phyloP scores from a whole-genome alignment of 2,113 vertebrate species.

The Sphyrna mokarran region DNA sequence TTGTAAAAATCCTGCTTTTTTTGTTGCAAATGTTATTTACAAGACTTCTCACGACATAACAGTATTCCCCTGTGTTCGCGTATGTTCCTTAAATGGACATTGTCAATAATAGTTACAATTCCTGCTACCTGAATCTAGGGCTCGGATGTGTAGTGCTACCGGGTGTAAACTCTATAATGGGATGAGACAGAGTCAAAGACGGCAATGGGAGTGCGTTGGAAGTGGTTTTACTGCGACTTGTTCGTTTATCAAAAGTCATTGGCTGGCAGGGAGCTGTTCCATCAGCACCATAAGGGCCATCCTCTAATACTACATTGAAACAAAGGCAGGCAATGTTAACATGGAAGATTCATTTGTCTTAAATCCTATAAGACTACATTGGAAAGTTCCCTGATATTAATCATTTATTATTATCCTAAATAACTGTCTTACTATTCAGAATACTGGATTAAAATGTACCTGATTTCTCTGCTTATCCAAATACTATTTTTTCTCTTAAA shows the following conservation, averaged over 20 bases:
- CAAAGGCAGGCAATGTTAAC: conserved; percentile 76
- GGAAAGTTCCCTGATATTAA: conserved; percentile 70
- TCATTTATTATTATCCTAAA: conserved; percentile 31
- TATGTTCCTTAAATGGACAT: not conserved
- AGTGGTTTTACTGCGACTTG: not conserved
- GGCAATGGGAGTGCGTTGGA: not conserved
- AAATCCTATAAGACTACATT: conserved; percentile 62
- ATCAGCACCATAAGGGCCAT: conserved; percentile 63
- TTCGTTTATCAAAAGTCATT: conserved; percentile 46
- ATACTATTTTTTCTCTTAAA: conserved; percentile 71
- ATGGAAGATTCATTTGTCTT: conserved; percentile 57
- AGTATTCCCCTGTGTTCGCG: conserved; percentile 47
- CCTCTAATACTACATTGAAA: conserved; percentile 64
- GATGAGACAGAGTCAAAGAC: not conserved
- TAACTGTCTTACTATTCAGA: conserved; percentile 57
- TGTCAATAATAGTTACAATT: conserved; percentile 62
- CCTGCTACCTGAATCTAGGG: conserved; percentile 70
- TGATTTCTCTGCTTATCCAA: conserved; percentile 60
- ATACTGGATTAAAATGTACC: conserved; percentile 68
- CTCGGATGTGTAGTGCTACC: conserved; percentile 60
- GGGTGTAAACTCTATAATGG: not conserved
- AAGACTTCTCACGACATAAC: conserved; percentile 62
- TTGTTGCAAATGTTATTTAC: conserved; percentile 65
- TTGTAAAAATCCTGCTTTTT: conserved; percentile 58
- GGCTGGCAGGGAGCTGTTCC: conserved; percentile 61